Conservation (phyloP, 2,888 invertebrate species). For the Ischnura elegans region DNA sequence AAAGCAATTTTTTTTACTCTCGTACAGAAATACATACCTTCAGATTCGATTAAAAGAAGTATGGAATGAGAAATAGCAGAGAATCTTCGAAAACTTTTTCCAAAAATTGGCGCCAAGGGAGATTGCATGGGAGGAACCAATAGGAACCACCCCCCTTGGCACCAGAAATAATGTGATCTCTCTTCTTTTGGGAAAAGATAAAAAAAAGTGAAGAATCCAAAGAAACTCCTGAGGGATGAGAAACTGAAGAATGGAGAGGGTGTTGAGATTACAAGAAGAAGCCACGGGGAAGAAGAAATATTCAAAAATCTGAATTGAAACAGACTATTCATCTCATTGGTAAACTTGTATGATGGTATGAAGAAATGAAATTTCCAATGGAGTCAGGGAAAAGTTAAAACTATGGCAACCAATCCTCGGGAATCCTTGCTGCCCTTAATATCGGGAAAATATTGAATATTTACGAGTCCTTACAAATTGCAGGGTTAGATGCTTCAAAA, state of each 20-base stretch:
- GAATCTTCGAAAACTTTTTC: not conserved
- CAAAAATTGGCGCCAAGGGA: not conserved
- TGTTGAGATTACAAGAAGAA: not conserved
- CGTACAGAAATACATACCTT: not conserved
- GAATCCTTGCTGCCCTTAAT: no score
- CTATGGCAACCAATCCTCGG: not conserved
- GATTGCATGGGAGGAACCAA: not conserved
- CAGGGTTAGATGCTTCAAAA: not conserved
- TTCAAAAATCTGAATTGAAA: slow-evolving; percentile 4
- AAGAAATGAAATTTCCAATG: not conserved
- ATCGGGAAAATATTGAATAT: not conserved
- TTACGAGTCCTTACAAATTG: not conserved
- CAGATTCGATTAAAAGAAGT: not conserved
- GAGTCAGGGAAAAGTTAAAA: not conserved
- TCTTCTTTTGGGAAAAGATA: not conserved
- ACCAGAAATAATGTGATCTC: not conserved
- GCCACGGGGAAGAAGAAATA: not conserved
- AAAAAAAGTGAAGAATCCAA: not conserved
- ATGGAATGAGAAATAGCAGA: not conserved
- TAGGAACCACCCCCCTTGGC: not conserved
- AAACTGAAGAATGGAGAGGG: not conserved
- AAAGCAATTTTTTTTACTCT: no score
- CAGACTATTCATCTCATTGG: not conserved
- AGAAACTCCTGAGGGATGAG: not conserved
- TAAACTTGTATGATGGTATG: not conserved